Evolutionary conservation across 2,888 invertebrate species (phyloP).

Genomic region (Vesta saturnalis): DNA sequence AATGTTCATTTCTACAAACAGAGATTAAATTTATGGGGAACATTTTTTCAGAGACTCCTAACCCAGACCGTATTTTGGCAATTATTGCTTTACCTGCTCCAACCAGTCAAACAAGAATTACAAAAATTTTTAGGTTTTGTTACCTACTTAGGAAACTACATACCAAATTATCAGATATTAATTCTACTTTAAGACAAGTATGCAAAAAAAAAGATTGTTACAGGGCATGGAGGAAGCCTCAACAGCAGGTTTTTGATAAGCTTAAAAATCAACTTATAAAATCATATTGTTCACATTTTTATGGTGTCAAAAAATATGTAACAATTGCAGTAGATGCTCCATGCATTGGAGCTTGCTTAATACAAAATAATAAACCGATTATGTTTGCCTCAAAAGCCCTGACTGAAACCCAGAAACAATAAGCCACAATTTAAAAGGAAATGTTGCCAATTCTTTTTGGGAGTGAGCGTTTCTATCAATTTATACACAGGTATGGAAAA

Average conservation of each 20-base stretch:
- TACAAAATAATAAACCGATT: constrained; percentile 49
- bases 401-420: constrained; percentile 46
- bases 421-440: constrained; percentile 56
- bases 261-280: background rate
- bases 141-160: background rate
- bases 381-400: constrained; percentile 49
- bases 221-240: background rate
- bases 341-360: constrained; percentile 43
- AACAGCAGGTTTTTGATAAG: background rate
- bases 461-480: no score
- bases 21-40: no score
- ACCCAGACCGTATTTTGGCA: no score
- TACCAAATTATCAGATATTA: background rate
- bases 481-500: no score
- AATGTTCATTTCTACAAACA: no score
- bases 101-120: background rate
- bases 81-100: background rate
- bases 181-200: background rate
- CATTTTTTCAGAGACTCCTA: no score
- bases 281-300: background rate
- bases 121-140: background rate
- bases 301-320: background rate
- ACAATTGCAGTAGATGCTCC: background rate
- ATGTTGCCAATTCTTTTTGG: constrained; percentile 51
- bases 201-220: constrained; percentile 2